Evolutionary conservation across 2,888 invertebrate genomes (phyloP).

Genomic region (Tuta absoluta): DNA sequence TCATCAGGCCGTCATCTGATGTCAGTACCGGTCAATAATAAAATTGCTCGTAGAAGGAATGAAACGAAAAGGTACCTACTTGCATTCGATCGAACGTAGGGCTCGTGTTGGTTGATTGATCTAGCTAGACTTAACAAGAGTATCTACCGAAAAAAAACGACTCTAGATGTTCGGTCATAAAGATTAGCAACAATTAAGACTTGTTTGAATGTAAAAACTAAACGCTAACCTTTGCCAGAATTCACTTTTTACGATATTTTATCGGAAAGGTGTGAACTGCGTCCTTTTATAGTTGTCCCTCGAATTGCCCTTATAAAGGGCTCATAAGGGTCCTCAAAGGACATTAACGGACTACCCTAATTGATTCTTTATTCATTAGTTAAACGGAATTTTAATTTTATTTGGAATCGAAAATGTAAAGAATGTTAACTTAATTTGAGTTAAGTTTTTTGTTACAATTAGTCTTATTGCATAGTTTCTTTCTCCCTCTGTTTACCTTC

Average conservation of each 20-base stretch:
- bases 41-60: too few species aligned
- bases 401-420: constrained; percentile 15
- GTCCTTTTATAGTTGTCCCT: background rate
- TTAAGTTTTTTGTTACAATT: background rate
- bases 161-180: background rate
- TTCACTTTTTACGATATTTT: constrained; percentile 5
- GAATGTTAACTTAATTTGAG: background rate
- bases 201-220: background rate
- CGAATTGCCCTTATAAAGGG: constrained; percentile 21
- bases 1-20: too few species aligned
- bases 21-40: too few species aligned
- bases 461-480: background rate
- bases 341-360: constrained; percentile 12
- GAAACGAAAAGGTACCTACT: too few species aligned
- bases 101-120: too few species aligned
- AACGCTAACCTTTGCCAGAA: background rate
- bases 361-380: constrained; percentile 25
- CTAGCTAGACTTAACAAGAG: too few species aligned
- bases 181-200: background rate
- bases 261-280: constrained; percentile 17
- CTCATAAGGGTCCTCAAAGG: background rate
- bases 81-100: too few species aligned
- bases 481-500: too few species aligned
- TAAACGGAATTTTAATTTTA: constrained; percentile 16
- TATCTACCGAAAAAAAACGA: too few species aligned